Percentiles rank a stretch among this genome's conserved stretches.
Evolutionary conservation across 2,888 invertebrate genomes (phyloP).

Genomic region (Merodon equestris): DNA sequence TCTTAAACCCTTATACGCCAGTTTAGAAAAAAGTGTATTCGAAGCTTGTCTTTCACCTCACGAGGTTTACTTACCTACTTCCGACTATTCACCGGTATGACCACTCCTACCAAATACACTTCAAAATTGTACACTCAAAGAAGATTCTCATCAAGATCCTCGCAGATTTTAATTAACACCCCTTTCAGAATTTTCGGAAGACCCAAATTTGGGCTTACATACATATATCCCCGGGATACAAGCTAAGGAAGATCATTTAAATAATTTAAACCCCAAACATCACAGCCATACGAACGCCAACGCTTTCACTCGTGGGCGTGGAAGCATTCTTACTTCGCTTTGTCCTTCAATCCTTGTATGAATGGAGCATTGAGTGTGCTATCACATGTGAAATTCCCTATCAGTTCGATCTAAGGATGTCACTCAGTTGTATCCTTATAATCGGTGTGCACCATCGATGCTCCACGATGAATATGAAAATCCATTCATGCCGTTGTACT

Average conservation of each 20-base stretch:
- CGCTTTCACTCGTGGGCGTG: conserved; percentile 1
- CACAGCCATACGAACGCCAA: conserved; percentile 12
- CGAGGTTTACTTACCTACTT: too few species aligned
- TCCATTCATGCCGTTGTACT: background rate
- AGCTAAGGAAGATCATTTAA: conserved; percentile 5
- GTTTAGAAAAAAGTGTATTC: too few species aligned
- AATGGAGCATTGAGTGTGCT: conserved; percentile 29
- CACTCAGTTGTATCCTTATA: conserved; percentile 52
- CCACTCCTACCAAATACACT: too few species aligned
- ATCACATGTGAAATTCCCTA: conserved; percentile 56
- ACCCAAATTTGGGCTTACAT: conserved; percentile 27
- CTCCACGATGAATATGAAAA: conserved; percentile 47
- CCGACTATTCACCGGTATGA: too few species aligned
- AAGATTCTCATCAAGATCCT: conserved; percentile 33
- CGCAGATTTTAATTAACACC: conserved; percentile 28
- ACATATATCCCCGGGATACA: background rate
- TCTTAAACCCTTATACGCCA: too few species aligned
- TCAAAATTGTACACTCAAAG: background rate
- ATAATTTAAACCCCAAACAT: conserved; percentile 24
- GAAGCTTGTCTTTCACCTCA: too few species aligned
- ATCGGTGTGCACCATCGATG: conserved; percentile 36
- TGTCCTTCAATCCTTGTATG: conserved; percentile 45
- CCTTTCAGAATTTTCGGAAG: conserved; percentile 18
- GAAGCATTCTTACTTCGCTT: conserved; percentile 24
- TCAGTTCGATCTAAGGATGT: conserved; percentile 66